Base-by-base conservation (phyloP, 2,888 invertebrate genomes). In the Pheosia gnoma region DNA sequence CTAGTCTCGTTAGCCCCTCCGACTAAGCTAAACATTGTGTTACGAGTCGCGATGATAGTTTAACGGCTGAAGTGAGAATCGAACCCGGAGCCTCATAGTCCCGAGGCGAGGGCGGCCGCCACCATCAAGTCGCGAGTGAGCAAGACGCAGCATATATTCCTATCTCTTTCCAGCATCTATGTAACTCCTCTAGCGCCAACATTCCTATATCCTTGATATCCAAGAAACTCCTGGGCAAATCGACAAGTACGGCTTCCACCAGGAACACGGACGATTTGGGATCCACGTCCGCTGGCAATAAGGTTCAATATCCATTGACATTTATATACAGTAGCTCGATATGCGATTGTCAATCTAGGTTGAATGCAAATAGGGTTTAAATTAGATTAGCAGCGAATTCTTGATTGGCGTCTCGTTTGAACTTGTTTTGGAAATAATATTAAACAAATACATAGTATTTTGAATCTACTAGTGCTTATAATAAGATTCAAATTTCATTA, bases 161-260 rank as follows among this genome's bases (percentile, higher is more conserved):
- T n/a, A 11, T 47, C 47, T 47, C 47, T 59, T 79, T 80, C 61
- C 82, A 86, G 86, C 78, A 84, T 36, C 65, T 85, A 0, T 81
- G 79, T 61, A 75, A 74, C 62, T 79, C 82, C 0, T 78, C 85
- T 0, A 82, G 77, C 57, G 80, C 77, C 0, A 85, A 75, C 25
- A 72, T 82, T 0, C 82, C 83, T 0, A 70, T 79, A 57, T 73
- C 80, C 0, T 64, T 82, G 54, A 76, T 82, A 58, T 80, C 82
- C 0, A 83, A 81, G 68, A 85, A 83, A 58, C 51, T 81, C 0
- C 61, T 82, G 0, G 81, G 76, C 0, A 81, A 71, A 41, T 83
- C 85, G 0, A 63, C 74, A 0, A 83, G 80, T 45, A 71, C 77
- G 0, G 72, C 62, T 0, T 78, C 81, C 0, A 74, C 73, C 6